Evolutionary conservation across 2,113 vertebrate genomes (phyloP), one percentile per base, ranked within the genome.

Genomic region (Dicentrarchus labrax): DNA sequence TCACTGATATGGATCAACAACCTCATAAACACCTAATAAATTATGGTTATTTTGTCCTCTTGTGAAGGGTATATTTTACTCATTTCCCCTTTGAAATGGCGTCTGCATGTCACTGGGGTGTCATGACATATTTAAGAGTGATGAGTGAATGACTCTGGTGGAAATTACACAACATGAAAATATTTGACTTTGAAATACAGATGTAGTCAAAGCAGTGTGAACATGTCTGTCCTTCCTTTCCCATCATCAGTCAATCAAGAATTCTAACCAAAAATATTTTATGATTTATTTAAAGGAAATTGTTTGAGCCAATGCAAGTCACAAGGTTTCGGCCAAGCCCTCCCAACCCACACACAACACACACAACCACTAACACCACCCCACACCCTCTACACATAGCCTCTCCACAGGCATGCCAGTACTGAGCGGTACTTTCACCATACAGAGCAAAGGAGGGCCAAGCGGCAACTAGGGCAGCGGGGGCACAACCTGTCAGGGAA

Each of bases 401-500:
- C 74, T 85, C 86, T 86, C 88, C 36, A 80, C 78, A 88, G 89
- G 86, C 70, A 89, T 88, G 89, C 87, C 91, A 92, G 84, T 54
- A 75, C 75, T 62, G 87, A 90, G 92, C 39, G 13, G 39, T 86
- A 80, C 76, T 80, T 91, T 91, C 80, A 85, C 86, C 88, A 83
- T 80, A 80, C 87, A 89, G 85, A 85, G 86, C 77, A 80, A 83
- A 59, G 90, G 84, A 91, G 89, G 91, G 91, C 89, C 88, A 86
- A 86, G 93, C 78, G 78, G 89, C 92, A 88, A 91, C 85, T 67
- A 88, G 91, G 93, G 89, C 92, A 93, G 89, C 80, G 41, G 92
- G 93, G 89, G 86, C 93, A 91, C 94, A 95, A 94, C 94, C 94
- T 95, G 95, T 94, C 93, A 93, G 86, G 84, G 70, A 90, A 87